Evolutionary conservation across 2,888 invertebrate species (phyloP), one percentile per base, ranked within the genome.

Genomic region (Selenia dentaria): DNA sequence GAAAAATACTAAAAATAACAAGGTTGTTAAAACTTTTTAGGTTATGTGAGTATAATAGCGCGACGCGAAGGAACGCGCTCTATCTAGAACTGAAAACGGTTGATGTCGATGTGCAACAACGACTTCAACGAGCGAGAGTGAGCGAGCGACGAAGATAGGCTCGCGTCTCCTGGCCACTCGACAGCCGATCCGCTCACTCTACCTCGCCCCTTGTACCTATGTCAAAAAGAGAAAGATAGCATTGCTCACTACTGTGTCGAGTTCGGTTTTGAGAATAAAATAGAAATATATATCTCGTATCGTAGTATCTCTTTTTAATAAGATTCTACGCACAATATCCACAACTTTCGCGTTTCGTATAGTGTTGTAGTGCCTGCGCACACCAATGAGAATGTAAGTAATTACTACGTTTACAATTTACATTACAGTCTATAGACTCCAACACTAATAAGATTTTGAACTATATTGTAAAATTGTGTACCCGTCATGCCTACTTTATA

Each of bases 11-110:
- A 79, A 78, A 72, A 81, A 77, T 78, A 77, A 76, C 65, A 77
- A 68, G 70, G 57, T 76, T 77, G 74, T 71, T 74, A 67, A n/a
- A 74, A 82, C 69, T 81, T 88, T 83, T 79, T 80, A 89, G 90
- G 90, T 90, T 90, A 90, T 83, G 79, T 79, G 76, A 78, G 69
- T 83, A 78, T n/a, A n/a, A n/a, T 74, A 83, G 85, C 88, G 86
- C 88, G 84, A 79, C 88, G 86, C 87, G 83, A 79, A 81, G 79
- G 71, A 81, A 88, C 89, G 89, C 89, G 88, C 87, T 85, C 74
- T 86, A 82, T 85, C 74, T 86, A 82, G 72, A 80, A 87, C 88
- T 87, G 85, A 79, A 84, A 85, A 82, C 87, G 83, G 83, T 86
- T 86, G 77, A 80, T 84, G 86, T 83, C 86, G 88, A 83, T 87